Percentiles rank a stretch among this genome's conserved stretches.
Conservation (phyloP, 2,888 invertebrate species). For the Argyra leucocephala region DNA sequence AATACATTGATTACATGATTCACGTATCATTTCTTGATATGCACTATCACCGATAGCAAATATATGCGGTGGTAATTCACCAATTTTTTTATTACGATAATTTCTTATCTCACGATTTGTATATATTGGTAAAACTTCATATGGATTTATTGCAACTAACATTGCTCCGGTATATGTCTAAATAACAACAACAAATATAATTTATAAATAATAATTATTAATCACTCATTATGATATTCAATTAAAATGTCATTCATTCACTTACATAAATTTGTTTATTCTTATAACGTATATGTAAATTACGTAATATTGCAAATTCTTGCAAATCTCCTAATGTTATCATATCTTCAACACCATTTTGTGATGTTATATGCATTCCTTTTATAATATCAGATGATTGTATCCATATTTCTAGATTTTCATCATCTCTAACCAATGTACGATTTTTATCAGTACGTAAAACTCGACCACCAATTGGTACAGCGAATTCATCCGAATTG, state of each 20-base stretch:
- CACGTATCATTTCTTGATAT: slow-evolving; percentile 68
- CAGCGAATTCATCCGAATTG: slow-evolving; percentile 59
- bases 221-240: too few relatives aligned
- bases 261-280: slow-evolving; percentile 86
- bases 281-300: slow-evolving; percentile 79
- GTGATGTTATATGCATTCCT: slow-evolving; percentile 68
- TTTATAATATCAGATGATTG: slow-evolving; percentile 53
- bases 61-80: slow-evolving; percentile 86
- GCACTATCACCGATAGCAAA: slow-evolving; percentile 92
- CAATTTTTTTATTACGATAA: slow-evolving; percentile 73
- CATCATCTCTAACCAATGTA: slow-evolving; percentile 73
- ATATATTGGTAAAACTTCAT: slow-evolving; percentile 89
- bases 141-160: slow-evolving; percentile 91
- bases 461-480: slow-evolving; percentile 77
- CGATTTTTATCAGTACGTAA: slow-evolving; percentile 64
- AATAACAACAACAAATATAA: too few relatives aligned
- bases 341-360: slow-evolving; percentile 87
- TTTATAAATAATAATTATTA: slow-evolving; percentile 4
- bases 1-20: slow-evolving; percentile 76
- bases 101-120: slow-evolving; percentile 75
- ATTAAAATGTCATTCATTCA: slow-evolving; percentile 12
- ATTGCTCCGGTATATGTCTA: slow-evolving; percentile 93
- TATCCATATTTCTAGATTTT: slow-evolving; percentile 61
- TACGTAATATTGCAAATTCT: slow-evolving; percentile 85
- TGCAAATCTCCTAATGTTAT: slow-evolving; percentile 88